Conservation (phyloP, 2,888 invertebrate species). For the Epinotia nisella region DNA sequence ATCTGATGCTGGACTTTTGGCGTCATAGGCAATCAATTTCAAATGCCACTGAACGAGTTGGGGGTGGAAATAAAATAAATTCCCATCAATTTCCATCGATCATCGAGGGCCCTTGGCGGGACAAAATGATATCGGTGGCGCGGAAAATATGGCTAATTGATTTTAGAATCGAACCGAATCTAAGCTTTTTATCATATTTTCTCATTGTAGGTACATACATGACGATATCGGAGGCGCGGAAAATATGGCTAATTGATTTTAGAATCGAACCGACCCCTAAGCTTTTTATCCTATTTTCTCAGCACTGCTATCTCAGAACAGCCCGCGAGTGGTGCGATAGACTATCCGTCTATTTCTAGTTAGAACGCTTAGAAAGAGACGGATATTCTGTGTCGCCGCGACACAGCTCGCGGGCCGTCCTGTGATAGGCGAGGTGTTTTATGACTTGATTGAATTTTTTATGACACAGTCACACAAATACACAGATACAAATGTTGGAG, state of each 20-base stretch:
- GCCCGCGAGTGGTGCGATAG: no score
- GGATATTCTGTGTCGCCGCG: no score
- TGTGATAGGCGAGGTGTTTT: neutral
- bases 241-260: slow-evolving; percentile 66
- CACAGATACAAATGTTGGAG: no score
- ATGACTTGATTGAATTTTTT: neutral
- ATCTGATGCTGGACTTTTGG: slow-evolving; percentile 52
- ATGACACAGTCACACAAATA: neutral
- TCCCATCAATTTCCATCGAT: slow-evolving; percentile 71
- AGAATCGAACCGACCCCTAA: slow-evolving; percentile 57
- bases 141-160: slow-evolving; percentile 65
- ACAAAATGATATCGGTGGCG: slow-evolving; percentile 64
- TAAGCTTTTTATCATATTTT: no score
- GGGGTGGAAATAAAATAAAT: slow-evolving; percentile 63
- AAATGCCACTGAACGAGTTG: slow-evolving; percentile 67
- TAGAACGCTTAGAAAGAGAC: no score
- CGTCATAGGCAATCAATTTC: slow-evolving; percentile 71
- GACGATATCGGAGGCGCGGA: slow-evolving; percentile 63
- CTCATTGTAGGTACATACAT: no score
- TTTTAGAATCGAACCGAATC: slow-evolving; percentile 62
- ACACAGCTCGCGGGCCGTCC: no score
- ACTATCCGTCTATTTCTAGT: no score
- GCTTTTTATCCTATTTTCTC: neutral
- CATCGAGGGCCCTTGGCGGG: slow-evolving; percentile 62
- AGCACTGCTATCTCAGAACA: neutral